phyloP scores from a whole-genome alignment of 2,113 vertebrate species.

The Rhizomys pruinosus region DNA sequence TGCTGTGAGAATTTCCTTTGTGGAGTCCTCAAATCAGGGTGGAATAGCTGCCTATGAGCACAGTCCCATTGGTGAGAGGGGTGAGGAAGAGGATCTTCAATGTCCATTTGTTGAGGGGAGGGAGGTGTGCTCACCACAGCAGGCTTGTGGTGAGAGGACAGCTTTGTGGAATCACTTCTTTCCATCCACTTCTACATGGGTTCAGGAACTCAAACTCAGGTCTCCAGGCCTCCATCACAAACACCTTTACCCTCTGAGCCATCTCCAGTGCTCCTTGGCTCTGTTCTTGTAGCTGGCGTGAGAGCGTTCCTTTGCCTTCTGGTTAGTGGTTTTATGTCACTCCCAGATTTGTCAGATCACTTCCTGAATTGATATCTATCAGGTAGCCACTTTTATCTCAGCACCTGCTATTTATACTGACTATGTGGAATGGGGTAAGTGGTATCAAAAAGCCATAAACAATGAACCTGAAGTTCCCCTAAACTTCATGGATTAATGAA shows the following conservation, averaged over 20 bases:
- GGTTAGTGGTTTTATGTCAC: not conserved
- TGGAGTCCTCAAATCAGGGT: not conserved
- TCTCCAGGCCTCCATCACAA: not conserved
- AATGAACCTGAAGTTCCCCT: not conserved
- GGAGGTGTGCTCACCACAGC: not conserved
- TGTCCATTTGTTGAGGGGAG: not conserved
- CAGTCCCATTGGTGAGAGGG: too few relatives aligned
- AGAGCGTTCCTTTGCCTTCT: not conserved
- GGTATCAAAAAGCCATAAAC: not conserved
- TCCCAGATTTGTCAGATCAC: not conserved
- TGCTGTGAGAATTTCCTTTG: not conserved
- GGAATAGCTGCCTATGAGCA: not conserved
- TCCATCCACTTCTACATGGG: not conserved
- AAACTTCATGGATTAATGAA: not conserved
- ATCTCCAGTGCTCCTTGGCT: not conserved
- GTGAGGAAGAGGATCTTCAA: too few relatives aligned
- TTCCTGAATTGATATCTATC: slow-evolving; percentile 42
- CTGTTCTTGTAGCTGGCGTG: not conserved
- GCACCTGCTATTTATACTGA: slow-evolving; percentile 31
- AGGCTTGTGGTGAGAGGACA: not conserved
- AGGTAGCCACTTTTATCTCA: not conserved
- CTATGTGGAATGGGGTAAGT: not conserved
- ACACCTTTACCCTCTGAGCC: not conserved
- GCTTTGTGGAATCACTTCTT: not conserved
- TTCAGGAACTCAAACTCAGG: not conserved